These are phyloP conservation scores for Eurois occulta DNA, from an alignment of 2,888 invertebrate genomes.

Conservation along the genomic window DNA sequence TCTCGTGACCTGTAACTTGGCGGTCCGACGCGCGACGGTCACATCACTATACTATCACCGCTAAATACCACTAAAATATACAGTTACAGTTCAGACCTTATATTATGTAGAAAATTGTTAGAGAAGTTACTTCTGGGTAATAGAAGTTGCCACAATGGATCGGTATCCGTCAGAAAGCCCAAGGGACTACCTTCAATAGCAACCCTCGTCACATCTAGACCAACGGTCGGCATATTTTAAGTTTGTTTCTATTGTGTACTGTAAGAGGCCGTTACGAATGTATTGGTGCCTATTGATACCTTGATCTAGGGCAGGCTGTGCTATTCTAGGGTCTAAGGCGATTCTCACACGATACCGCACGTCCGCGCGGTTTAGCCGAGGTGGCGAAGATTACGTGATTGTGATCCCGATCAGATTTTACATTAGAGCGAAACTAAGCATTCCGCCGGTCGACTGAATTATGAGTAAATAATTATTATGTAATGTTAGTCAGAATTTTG, in stretches of 20 bases:
- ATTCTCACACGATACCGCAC: neutral
- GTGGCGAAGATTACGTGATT: no score
- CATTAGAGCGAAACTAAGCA: neutral
- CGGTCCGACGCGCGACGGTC: no score
- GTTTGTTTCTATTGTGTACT: neutral
- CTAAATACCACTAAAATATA: neutral
- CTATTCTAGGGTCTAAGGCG: neutral
- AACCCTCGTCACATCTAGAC: neutral
- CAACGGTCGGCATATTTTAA: constrained; percentile 5
- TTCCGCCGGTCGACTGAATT: neutral
- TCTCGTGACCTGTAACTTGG: no score
- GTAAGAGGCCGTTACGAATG: no score
- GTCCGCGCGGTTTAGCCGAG: no score
- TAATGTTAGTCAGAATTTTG: no score
- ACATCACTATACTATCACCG: no score
- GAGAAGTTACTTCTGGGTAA: neutral
- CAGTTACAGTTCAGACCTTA: neutral
- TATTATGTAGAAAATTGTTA: neutral
- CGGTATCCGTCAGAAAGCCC: constrained; percentile 8
- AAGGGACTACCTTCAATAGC: constrained; percentile 2
- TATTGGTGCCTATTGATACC: no score
- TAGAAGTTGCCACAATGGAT: neutral
- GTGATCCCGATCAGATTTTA: no score
- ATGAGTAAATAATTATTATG: no score
- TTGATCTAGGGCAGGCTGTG: neutral